Evolutionary conservation across 2,797 vertebrate species (phyloP).

Genomic region (Dallia pectoralis): DNA sequence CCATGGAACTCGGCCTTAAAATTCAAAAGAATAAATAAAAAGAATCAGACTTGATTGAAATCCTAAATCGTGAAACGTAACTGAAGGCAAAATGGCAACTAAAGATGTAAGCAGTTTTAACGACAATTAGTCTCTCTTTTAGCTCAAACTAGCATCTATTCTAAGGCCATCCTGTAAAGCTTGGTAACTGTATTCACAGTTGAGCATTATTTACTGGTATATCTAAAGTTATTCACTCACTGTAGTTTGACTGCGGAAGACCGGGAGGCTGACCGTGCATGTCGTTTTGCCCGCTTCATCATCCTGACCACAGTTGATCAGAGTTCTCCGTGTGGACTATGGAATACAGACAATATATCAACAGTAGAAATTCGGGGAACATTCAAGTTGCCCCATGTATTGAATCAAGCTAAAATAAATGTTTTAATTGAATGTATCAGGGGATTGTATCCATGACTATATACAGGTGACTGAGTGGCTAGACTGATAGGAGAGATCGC

Average conservation of each 20-base stretch:
- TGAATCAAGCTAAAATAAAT: no score
- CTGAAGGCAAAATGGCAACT: background rate
- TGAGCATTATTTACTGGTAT: background rate
- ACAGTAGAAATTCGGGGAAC: background rate
- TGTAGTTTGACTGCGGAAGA: conserved; percentile 55
- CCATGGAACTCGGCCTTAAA: conserved; percentile 58
- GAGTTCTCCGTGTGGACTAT: conserved; percentile 47
- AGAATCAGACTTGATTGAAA: background rate
- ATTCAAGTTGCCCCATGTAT: no score
- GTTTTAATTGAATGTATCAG: no score
- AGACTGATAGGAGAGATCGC: no score
- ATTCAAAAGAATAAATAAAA: conserved; percentile 1
- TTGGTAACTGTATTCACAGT: background rate
- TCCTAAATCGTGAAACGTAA: background rate
- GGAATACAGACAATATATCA: conserved; percentile 8
- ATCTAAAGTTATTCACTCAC: conserved; percentile 52
- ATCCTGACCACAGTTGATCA: conserved; percentile 50
- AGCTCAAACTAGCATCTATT: background rate
- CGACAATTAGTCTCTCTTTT: background rate
- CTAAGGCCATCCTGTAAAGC: background rate
- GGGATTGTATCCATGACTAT: no score
- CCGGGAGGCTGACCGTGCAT: conserved; percentile 65
- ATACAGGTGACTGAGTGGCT: no score
- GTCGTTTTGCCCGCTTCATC: conserved; percentile 44
- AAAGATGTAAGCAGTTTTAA: background rate